These are phyloP conservation scores for Clavelina lepadiformis DNA, from an alignment of 23 tunicate genomes.

Conservation along the genomic window DNA sequence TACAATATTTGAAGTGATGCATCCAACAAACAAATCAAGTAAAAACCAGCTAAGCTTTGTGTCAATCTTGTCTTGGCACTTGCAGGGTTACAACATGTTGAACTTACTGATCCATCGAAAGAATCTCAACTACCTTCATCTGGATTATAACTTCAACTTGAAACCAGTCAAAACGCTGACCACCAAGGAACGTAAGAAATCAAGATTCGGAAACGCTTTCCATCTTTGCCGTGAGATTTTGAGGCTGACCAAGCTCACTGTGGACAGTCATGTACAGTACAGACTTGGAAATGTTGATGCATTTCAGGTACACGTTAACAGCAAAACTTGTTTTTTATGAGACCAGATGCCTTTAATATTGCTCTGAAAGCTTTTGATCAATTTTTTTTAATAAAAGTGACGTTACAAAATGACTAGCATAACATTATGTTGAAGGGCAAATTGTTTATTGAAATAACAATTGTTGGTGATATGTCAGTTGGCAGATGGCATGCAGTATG, in stretches of 20 bases:
- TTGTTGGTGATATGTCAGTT: too few relatives aligned
- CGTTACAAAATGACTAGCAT: too few relatives aligned
- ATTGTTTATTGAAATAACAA: too few relatives aligned
- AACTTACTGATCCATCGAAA: conserved; percentile 96
- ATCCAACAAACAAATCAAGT: too few relatives aligned
- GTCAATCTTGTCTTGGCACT: too few relatives aligned
- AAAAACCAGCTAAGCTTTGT: too few relatives aligned
- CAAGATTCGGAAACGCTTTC: conserved; percentile 98
- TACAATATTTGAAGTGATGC: too few relatives aligned
- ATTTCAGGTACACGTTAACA: conserved; percentile 60
- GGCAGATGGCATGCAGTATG: conserved; percentile 96
- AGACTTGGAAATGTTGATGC: conserved; percentile 97
- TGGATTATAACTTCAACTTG: conserved; percentile 98
- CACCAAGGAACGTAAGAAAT: conserved; percentile 96
- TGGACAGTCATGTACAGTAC: conserved; percentile 97
- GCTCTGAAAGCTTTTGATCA: too few relatives aligned
- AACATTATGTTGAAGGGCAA: too few relatives aligned
- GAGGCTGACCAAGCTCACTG: conserved; percentile 75
- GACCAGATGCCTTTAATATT: not conserved
- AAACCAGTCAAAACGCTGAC: conserved; percentile 98
- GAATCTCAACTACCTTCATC: conserved; percentile 96
- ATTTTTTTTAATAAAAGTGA: too few relatives aligned
- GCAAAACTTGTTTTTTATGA: not conserved
- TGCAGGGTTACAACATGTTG: conserved; percentile 98
- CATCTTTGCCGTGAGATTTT: conserved; percentile 94